Evolutionary conservation across 2,113 vertebrate genomes (phyloP), one percentile per base, ranked within the genome.

Genomic region (Toxotes chatareus): DNA sequence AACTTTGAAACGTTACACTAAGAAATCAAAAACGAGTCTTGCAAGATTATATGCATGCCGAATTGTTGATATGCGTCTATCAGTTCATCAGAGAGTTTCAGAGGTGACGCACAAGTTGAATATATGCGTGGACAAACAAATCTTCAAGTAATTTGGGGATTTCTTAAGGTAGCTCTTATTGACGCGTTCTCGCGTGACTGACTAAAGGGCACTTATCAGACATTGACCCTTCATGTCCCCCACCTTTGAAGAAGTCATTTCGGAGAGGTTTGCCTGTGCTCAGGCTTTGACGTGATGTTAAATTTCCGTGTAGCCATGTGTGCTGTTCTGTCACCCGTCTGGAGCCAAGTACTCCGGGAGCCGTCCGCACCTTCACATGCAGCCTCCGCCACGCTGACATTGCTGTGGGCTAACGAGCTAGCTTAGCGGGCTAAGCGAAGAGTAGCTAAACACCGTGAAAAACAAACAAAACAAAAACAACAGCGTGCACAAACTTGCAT

Each of bases 211-310:
- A 17, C 47, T 62, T 59, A 0, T 38, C 23, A 2, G 32, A 31
- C 36, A 4, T 27, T 11, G 38, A 4, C 0, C 16, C 16, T 5
- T 21, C 0, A 17, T 5, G 56, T 8, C 17, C 17, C 17, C 73
- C 49, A 94, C 94, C 94, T 92, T 93, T 93, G 16, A 86, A 85
- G 59, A 89, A 91, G 56, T 94, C 88, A 11, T 74, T 89, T 6
- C 72, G 85, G 0, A 86, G 53, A 60, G 64, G 14, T 27, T 34
- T 59, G 27, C 89, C 63, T 0, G 91, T 88, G 5, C 88, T 90
- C 60, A 94, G 70, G 70, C 64, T 67, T 5, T 46, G 80, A 19
- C 47, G 13, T 0, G 9, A 17, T 1, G 46, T 5, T 7, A 23
- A 0, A 0, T 7, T 60, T 59, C 83, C 56, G 5, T 23, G 4